These are phyloP conservation scores for Theristus sp. DNA, from an alignment of 2,888 invertebrate species.

Conservation along the genomic window DNA sequence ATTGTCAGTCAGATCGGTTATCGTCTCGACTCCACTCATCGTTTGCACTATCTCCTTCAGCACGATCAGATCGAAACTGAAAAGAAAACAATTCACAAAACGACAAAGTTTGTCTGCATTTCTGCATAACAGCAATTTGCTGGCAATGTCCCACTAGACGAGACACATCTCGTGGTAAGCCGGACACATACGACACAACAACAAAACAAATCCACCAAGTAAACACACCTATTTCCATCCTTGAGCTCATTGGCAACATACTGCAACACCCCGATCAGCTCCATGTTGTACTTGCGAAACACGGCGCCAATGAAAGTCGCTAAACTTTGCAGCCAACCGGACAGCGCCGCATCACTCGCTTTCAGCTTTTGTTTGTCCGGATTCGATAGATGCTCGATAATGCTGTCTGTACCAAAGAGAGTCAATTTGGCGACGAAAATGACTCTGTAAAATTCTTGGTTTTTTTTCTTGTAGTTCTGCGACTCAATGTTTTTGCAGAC, in stretches of 20 bases:
- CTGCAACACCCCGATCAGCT: constrained; percentile 78
- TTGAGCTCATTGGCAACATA: constrained; percentile 93
- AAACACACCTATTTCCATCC: constrained; percentile 75
- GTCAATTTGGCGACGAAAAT: background rate
- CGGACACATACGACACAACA: no score
- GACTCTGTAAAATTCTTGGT: no score
- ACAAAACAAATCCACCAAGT: no score
- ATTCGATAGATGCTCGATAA: constrained; percentile 70
- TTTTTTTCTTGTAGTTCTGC: no score
- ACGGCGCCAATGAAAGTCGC: constrained; percentile 87
- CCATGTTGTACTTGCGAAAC: constrained; percentile 89
- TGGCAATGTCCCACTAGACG: no score
- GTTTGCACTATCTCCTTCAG: constrained; percentile 93
- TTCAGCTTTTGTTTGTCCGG: constrained; percentile 53
- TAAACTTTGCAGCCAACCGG: constrained; percentile 46
- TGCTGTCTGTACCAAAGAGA: constrained; percentile 43
- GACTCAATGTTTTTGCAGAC: no score
- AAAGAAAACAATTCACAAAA: no score
- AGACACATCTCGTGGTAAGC: no score
- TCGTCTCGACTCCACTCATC: constrained; percentile 96
- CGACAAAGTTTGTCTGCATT: no score
- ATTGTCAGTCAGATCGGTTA: constrained; percentile 83
- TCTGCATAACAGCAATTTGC: no score
- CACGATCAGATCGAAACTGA: constrained; percentile 61
- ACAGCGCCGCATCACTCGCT: constrained; percentile 72